Evolutionary conservation across 2,797 vertebrate genomes (phyloP), one percentile per base, ranked within the genome.

Genomic region (Cyprinella venusta): DNA sequence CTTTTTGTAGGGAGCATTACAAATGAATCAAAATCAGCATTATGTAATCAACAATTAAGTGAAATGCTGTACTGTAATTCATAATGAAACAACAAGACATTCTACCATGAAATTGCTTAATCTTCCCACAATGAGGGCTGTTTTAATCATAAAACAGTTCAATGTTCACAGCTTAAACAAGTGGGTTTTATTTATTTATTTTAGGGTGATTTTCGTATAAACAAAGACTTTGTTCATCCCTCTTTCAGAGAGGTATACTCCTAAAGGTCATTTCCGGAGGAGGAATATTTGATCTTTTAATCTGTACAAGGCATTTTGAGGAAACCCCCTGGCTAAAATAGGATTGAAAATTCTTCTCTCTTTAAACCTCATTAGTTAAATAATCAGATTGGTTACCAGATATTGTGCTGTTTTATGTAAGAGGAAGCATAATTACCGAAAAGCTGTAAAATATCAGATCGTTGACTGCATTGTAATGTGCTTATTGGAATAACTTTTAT

Each of bases 81-180:
- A 67, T 67, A 40, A 21, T 67, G 36, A 67, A 67, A 40, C 19
- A 8, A 64, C 61, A 30, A 18, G 33, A 63, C 59, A 63, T 63
- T 30, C 30, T 38, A 65, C 5, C 18, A 67, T 38, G 33, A 67
- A 10, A 68, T 68, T 13, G 19, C 65, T 67, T 10, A 10, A 30
- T 38, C 33, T 67, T 67, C 19, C 24, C 19, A 38, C 8, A 68
- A 9, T 40, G 8, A 69, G 67, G 10, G 21, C 21, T 24, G 21
- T 69, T 69, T 67, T 36, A 16, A 36, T 67, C 33, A 21, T 45
- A 69, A 67, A 45, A 21, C 40, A 70, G n/a, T 42, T 70, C n/a
- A 70, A 7, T 26, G 40, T 16, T 70, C n/a, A 9, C 68, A 45
- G 0, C n/a, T 16, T 45, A 8, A 45, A 70, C 68, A 26, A 6